These are phyloP conservation scores for Crypturellus undulatus DNA, from an alignment of 2,113 vertebrate genomes.

Conservation along the genomic window DNA sequence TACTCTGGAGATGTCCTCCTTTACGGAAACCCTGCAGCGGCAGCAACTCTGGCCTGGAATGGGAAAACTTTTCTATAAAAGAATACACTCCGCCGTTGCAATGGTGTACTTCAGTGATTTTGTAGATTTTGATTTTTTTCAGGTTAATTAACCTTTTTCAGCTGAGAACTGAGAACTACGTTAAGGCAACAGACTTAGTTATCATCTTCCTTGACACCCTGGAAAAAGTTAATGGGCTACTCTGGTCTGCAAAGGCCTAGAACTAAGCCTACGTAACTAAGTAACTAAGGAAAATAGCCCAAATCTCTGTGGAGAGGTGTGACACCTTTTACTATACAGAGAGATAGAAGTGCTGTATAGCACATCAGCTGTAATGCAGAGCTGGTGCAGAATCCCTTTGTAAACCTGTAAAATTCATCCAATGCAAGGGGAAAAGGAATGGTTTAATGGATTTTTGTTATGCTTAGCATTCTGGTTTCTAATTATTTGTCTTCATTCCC, in stretches of 20 bases:
- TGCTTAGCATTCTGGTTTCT: not conserved
- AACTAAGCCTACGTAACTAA: not conserved
- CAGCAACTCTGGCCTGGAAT: rapidly evolving
- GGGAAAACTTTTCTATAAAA: not conserved
- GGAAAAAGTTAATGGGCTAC: not conserved
- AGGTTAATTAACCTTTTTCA: not conserved
- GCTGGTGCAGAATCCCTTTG: not conserved
- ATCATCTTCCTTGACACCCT: not conserved
- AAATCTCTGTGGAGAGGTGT: not conserved
- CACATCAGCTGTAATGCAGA: not conserved
- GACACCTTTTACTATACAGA: not conserved
- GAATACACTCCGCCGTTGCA: not conserved
- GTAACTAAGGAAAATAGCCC: not conserved
- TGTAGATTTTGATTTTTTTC: not conserved
- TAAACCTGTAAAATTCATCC: not conserved
- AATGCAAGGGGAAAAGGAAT: not conserved
- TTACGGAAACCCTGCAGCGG: not conserved
- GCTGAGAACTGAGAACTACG: not conserved
- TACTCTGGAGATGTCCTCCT: not conserved
- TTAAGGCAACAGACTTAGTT: not conserved
- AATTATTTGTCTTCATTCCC: not conserved
- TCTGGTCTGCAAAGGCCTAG: not conserved
- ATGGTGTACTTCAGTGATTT: not conserved
- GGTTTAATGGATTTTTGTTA: not conserved
- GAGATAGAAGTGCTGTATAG: not conserved